Base-by-base conservation (phyloP, 2,888 invertebrate species). In the Lathronympha strigana region DNA sequence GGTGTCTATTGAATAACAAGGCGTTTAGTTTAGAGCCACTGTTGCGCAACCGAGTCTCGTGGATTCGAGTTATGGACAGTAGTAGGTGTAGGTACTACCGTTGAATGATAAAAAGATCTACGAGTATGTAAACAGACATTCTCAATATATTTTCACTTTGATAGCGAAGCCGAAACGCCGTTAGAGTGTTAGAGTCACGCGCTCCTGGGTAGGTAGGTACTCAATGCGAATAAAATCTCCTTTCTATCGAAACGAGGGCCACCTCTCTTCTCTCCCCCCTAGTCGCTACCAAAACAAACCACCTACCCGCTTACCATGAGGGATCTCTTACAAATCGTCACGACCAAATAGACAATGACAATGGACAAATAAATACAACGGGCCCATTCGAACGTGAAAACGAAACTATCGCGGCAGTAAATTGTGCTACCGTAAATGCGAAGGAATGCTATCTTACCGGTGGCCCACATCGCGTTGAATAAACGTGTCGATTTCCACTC, bases 391-490 rank as follows among this genome's bases (percentile, higher is more conserved):
- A 81, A 85, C 90, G 87, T 87, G 84, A 90, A 90, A 89, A 88
- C 78, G 82, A 86, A 88, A 87, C 87, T 88, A 88, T 87, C 87
- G 83, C 81, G 84, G 83, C 78, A 78, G 76, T 84, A 83, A 88
- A 86, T 87, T 83, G 82, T 77, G 81, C 86, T 85, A 84, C 87
- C 82, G 86, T 79, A 80, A 82, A 83, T 82, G 80, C 80, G 80
- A 78, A 86, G 85, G 87, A 86, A 86, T 86, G 82, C 80, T 81
- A 80, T 80, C 80, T 79, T 79, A 77, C 80, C 79, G 79, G 79
- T 82, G 77, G 83, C 77, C 79, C 73, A 75, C 73, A 76, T 82
- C 83, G 83, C 89, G 87, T 85, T 89, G 83, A 86, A 88, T 83
- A 80, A 84, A 86, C 85, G 82, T 84, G 84, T 86, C 80, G 87